A percentile compares a stretch with the other conserved stretches of the same genome.
These are phyloP conservation scores for Acronicta aceris DNA, from an alignment of 2,888 invertebrate genomes.

Conservation along the genomic window DNA sequence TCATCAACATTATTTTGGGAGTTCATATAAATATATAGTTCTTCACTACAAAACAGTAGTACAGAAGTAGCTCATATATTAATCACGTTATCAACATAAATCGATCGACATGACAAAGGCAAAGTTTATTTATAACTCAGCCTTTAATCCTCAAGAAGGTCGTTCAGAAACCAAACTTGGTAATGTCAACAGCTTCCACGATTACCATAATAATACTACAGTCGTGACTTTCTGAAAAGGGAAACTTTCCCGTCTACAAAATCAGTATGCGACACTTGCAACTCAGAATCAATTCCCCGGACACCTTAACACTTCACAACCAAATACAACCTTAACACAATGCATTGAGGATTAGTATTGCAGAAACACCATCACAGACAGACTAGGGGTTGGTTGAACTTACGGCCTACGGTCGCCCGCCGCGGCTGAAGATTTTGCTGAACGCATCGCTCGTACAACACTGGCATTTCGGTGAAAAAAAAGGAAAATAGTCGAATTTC, in stretches of 20 bases:
- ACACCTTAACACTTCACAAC: slow-evolving; percentile 48
- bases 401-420: slow-evolving; percentile 78
- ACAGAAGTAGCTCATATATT: slow-evolving; percentile 25
- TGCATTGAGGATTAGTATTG: slow-evolving; percentile 61
- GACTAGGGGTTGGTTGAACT: slow-evolving; percentile 70
- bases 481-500: slow-evolving; percentile 56
- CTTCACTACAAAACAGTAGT: background rate
- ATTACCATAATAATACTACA: slow-evolving; percentile 59
- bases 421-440: slow-evolving; percentile 76
- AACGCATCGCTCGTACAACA: slow-evolving; percentile 78
- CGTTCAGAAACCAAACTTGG: slow-evolving; percentile 64
- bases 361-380: slow-evolving; percentile 58
- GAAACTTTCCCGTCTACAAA: slow-evolving; percentile 65
- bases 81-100: slow-evolving; percentile 44
- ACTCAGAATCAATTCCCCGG: slow-evolving; percentile 63
- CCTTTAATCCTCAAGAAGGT: slow-evolving; percentile 63
- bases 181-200: slow-evolving; percentile 65
- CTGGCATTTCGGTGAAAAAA: slow-evolving; percentile 75
- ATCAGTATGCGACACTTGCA: slow-evolving; percentile 68
- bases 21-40: background rate
- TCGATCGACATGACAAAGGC: slow-evolving; percentile 53
- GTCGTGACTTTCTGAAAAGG: slow-evolving; percentile 61
- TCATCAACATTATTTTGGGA: background rate
- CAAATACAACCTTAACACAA: slow-evolving; percentile 52
- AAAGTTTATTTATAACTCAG: slow-evolving; percentile 57